phyloP scores from a whole-genome alignment of 2,113 vertebrate species.

The Gnathonemus echidnorhynchus region DNA sequence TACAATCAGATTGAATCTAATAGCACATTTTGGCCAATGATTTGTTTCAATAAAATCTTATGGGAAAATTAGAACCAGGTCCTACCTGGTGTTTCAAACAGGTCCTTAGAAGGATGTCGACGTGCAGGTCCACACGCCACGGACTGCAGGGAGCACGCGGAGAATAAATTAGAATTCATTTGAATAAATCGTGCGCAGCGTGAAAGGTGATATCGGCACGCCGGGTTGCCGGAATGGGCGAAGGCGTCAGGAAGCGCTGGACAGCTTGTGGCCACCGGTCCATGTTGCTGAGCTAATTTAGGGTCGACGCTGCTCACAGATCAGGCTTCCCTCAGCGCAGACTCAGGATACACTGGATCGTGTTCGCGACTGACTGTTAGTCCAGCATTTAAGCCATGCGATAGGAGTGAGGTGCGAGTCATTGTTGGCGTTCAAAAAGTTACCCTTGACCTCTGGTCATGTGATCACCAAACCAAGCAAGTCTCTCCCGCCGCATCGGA shows the following conservation, averaged over 20 bases:
- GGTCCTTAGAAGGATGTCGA: neutral
- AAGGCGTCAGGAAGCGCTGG: neutral
- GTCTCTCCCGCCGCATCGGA: neutral
- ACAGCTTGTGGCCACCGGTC: neutral
- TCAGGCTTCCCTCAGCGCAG: neutral
- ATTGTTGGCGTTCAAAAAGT: neutral
- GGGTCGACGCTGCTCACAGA: neutral
- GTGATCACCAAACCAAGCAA: neutral
- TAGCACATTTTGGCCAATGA: neutral
- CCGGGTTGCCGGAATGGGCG: neutral
- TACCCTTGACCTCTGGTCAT: neutral
- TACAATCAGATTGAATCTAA: neutral
- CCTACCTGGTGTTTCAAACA: neutral
- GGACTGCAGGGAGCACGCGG: neutral
- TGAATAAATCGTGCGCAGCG: constrained; percentile 14
- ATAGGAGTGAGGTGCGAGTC: neutral
- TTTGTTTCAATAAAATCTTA: neutral
- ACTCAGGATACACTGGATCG: neutral
- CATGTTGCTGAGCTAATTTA: constrained; percentile 1
- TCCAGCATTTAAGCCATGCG: neutral
- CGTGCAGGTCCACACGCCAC: neutral
- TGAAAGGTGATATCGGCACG: neutral
- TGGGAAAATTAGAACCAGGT: neutral
- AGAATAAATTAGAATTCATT: constrained; percentile 16
- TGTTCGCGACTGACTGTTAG: neutral